phyloP scores from a whole-genome alignment of 2,888 invertebrate genomes.

The Oligia latruncula region DNA sequence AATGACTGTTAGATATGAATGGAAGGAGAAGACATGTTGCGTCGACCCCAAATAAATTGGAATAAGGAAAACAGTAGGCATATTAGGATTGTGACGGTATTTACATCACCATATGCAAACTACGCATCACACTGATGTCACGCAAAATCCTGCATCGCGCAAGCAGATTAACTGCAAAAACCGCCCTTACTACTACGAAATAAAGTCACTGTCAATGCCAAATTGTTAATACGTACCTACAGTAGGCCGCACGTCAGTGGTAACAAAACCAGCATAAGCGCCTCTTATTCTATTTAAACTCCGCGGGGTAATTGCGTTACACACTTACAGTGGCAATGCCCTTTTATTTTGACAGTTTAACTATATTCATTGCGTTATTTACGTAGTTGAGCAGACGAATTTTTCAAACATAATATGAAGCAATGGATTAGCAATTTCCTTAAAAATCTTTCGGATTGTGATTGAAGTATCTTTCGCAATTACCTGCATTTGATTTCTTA shows the following conservation, averaged over 20 bases:
- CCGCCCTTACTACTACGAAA: neutral
- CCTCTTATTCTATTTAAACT: neutral
- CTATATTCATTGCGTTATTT: neutral
- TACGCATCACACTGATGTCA: neutral
- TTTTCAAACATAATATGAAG: neutral
- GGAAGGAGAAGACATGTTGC: neutral
- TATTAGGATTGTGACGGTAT: neutral
- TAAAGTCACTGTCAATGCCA: neutral
- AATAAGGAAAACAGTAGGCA: neutral
- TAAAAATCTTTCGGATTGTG: neutral
- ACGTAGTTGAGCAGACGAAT: neutral
- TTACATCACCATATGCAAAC: neutral
- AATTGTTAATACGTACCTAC: neutral
- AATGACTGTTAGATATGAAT: neutral
- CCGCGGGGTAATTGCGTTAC: neutral
- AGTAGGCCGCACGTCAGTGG: too few species aligned
- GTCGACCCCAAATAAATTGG: neutral
- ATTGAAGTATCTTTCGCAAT: too few species aligned
- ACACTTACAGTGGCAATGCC: neutral
- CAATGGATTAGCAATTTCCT: neutral
- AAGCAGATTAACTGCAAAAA: neutral
- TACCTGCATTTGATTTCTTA: too few species aligned
- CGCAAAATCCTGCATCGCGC: neutral
- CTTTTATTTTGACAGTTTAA: neutral
- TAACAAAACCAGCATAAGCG: neutral